phyloP scores from a whole-genome alignment of 2,113 vertebrate genomes.

The Myotis brandtii region DNA sequence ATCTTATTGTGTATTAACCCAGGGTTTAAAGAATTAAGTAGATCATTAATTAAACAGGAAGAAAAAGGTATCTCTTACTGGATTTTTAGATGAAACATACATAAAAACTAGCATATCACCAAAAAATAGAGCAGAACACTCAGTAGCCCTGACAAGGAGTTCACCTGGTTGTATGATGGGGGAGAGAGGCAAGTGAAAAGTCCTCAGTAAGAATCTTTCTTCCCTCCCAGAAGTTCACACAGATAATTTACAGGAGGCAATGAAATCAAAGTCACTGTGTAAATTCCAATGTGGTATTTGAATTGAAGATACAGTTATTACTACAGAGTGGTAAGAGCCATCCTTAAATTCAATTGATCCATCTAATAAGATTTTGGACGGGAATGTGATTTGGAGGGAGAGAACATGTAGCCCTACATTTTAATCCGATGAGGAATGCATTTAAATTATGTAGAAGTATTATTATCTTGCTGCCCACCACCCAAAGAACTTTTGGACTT shows the following conservation, averaged over 20 bases:
- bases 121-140: not conserved
- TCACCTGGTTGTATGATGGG: not conserved
- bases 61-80: not conserved
- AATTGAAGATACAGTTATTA: not conserved
- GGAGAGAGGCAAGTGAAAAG: not conserved
- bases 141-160: not conserved
- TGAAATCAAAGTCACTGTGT: not conserved
- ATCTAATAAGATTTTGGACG: not conserved
- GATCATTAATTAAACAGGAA: not conserved
- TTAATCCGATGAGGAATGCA: constrained; percentile 31
- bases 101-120: not conserved
- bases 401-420: not conserved
- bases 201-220: not conserved
- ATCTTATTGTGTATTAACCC: not conserved
- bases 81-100: not conserved
- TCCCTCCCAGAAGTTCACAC: not conserved
- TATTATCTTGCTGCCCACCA: constrained; percentile 58
- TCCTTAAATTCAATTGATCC: not conserved
- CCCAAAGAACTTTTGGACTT: constrained; percentile 68
- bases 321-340: not conserved
- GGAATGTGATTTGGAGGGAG: constrained; percentile 38
- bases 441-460: constrained; percentile 35
- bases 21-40: not conserved
- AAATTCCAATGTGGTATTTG: not conserved
- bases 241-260: not conserved